A percentile compares a stretch with the other conserved stretches of the same genome.
Evolutionary conservation across 2,797 vertebrate genomes (phyloP).

Genomic region (Buceros bicornis): DNA sequence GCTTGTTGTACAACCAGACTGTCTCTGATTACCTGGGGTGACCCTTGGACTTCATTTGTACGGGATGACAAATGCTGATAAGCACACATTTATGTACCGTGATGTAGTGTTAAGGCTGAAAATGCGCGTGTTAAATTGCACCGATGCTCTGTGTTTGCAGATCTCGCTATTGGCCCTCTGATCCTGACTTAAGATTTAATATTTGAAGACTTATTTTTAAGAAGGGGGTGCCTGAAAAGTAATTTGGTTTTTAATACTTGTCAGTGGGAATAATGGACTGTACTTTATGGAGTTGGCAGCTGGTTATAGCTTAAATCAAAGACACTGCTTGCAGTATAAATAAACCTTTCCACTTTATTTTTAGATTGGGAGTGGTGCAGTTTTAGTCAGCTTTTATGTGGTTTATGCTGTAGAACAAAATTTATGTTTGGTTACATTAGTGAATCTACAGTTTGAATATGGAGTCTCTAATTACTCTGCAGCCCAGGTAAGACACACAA

Average conservation of each 20-base stretch:
- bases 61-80: neutral
- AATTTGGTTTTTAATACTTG: conserved; percentile 18
- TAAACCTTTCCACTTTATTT: conserved; percentile 70
- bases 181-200: neutral
- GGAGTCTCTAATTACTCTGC: neutral
- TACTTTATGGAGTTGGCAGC: neutral
- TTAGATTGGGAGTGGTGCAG: conserved; percentile 51
- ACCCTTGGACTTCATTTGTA: neutral
- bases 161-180: neutral
- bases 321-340: conserved; percentile 62
- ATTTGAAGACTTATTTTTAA: neutral
- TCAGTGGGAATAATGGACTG: conserved; percentile 14
- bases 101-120: neutral
- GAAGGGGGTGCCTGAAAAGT: neutral
- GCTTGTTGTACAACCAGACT: neutral
- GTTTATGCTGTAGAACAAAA: conserved; percentile 29
- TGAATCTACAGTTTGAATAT: neutral
- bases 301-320: conserved; percentile 25
- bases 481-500: neutral
- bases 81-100: neutral
- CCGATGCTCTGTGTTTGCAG: neutral
- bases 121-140: neutral
- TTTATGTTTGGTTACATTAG: conserved; percentile 31
- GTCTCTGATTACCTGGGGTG: neutral
- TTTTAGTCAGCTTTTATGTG: conserved; percentile 65